Base-by-base conservation (phyloP, 2,113 vertebrate species). In the Cyanoramphus novaezelandiae region DNA sequence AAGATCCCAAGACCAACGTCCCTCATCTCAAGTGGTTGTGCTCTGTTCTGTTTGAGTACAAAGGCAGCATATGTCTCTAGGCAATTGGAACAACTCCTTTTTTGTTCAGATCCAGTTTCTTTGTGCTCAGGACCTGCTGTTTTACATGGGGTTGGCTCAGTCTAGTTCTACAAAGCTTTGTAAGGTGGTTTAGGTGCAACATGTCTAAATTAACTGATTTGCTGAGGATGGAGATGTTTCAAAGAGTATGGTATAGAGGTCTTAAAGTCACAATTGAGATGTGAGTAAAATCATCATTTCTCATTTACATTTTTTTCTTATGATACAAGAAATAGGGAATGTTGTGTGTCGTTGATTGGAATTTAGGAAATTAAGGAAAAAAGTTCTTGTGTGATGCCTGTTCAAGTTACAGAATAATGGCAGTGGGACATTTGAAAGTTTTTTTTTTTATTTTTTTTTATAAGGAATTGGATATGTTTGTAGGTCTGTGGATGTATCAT, bases 11-110 rank as follows among this genome's bases (percentile, higher is more conserved):
- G 20, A 24, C 33, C 50, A 11, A 3, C 0, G 2, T 18, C 53
- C n/a, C 71, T 59, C 31, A 3, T 37, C 31, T 47, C 28, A 2
- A 46, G 43, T 1, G 33, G 13, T 39, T 1, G 3, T 17, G 47
- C 44, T 29, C 24, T 25, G 6, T 28, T 92, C 31, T 11, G 8
- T 35, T 43, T 10, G 9, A 47, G 11, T 33, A 25, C 18, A 11
- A 44, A 69, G 52, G 63, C 71, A 10, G 2, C 11, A 0, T 3
- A 6, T 68, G 57, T 57, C 67, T 43, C 41, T 43, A 2, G 52
- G 44, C 57, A 5, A 0, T 2, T 18, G 13, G 50, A 37, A 2
- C 33, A 33, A 5, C 43, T 46, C 21, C 11, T 2, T 4, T 53
- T 59, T 59, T 25, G 47, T 46, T 60, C 43, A n/a, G 28, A 29